Conservation (phyloP, 1,140 invertebrate species). For the Acyrthosiphon pisum region DNA sequence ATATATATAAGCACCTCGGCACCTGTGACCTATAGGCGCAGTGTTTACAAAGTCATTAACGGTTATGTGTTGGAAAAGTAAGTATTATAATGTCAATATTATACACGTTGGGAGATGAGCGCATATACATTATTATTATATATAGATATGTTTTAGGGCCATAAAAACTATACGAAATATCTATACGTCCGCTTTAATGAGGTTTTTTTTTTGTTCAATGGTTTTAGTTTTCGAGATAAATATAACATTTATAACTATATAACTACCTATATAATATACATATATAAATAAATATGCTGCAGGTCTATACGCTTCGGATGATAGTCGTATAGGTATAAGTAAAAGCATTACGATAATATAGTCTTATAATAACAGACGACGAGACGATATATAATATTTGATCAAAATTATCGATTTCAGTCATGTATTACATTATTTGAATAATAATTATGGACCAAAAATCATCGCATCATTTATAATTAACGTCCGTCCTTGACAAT, state of each 20-base stretch:
- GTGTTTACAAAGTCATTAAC: slow-evolving; percentile 24
- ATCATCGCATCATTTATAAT: slow-evolving; percentile 3
- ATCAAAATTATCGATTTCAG: slow-evolving; percentile 40
- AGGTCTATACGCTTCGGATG: background rate
- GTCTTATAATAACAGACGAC: background rate
- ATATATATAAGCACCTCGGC: too few relatives aligned
- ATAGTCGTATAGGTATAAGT: background rate
- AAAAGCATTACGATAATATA: background rate
- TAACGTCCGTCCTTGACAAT: background rate
- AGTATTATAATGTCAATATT: slow-evolving; percentile 14
- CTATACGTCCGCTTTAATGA: background rate
- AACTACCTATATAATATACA: background rate
- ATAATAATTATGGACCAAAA: slow-evolving; percentile 28
- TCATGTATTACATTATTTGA: slow-evolving; percentile 14
- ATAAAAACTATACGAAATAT: background rate
- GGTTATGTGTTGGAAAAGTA: background rate
- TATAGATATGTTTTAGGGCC: background rate
- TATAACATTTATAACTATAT: slow-evolving; percentile 15
- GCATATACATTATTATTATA: background rate
- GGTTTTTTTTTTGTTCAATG: slow-evolving; percentile 3
- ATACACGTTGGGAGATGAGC: background rate
- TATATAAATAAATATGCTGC: background rate
- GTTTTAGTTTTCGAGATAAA: background rate
- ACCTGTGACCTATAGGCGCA: background rate
- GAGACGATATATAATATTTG: background rate